Base-by-base conservation (phyloP, 2,888 invertebrate species). In the Chaetoderma sp. region DNA sequence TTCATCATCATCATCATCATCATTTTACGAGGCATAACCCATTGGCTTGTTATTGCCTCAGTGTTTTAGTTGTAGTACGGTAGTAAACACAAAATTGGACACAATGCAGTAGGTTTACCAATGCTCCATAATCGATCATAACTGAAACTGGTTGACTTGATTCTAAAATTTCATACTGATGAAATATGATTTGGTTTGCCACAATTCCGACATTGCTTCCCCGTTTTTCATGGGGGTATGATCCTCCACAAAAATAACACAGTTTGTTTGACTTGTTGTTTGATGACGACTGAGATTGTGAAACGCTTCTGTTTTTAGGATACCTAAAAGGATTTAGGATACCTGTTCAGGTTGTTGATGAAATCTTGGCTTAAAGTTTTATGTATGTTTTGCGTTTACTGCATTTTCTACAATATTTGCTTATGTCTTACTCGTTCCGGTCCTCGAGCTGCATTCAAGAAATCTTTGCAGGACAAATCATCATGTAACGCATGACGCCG, bases 31-130 rank as follows among this genome's bases (percentile, higher is more conserved):
- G n/a, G n/a, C n/a, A n/a, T n/a, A n/a, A n/a, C n/a, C n/a, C n/a
- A n/a, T n/a, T n/a, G n/a, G n/a, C n/a, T n/a, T n/a, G n/a, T n/a
- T n/a, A n/a, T n/a, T n/a, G n/a, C n/a, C n/a, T n/a, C n/a, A n/a
- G n/a, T n/a, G n/a, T n/a, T n/a, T n/a, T n/a, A n/a, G n/a, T n/a
- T n/a, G n/a, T n/a, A n/a, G n/a, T n/a, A n/a, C n/a, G n/a, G n/a
- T n/a, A n/a, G n/a, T n/a, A n/a, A n/a, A n/a, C n/a, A n/a, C n/a
- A n/a, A n/a, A n/a, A n/a, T n/a, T n/a, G n/a, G n/a, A n/a, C n/a
- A n/a, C n/a, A n/a, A n/a, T n/a, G n/a, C n/a, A n/a, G 32, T 18
- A 73, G 57, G 45, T 73, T 71, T 0, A 68, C 67, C 6, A 66
- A 58, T 16, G 72, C 56, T 18, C 70, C 67, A 8, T 52, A 67